Base-by-base conservation (phyloP, 2,113 vertebrate species). In the Charina bottae region DNA sequence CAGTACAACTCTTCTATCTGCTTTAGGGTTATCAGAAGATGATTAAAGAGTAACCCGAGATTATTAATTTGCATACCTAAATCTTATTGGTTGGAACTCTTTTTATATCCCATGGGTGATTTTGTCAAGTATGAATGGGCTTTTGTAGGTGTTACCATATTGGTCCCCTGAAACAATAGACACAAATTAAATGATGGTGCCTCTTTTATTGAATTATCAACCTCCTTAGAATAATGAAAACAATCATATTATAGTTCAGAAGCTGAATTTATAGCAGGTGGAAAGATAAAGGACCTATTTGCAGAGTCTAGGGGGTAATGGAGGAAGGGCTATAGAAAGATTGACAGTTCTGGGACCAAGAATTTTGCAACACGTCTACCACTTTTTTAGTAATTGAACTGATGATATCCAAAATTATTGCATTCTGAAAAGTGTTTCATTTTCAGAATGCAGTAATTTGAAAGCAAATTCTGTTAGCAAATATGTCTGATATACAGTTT, bases 311-410 rank as follows among this genome's bases (percentile, higher is more conserved):
- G 46, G 17, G 17, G 11, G 11, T 68, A 24, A 58, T 85, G 12
- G 53, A 24, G 42, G 13, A 78, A 53, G 8, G 4, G 55, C 49
- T 9, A 24, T 1, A 33, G 37, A n/a, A 84, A 42, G 9, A 28
- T 83, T 55, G 37, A n/a, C 64, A 87, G 78, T 78, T 17, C 13
- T 46, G 78, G 7, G 55, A 11, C 21, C 5, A 64, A 42, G 19
- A 56, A 17, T 83, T 42, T 23, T 33, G 56, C 49, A 2, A 26
- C 4, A 68, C 21, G 1, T 78, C 7, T 85, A 85, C 62, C 42
- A 37, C n/a, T 8, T 62, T 56, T 92, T 92, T n/a, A 85, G 84
- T 59, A 92, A 91, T 68, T 91, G 90, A 91, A 85, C 84, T 23
- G n/a, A 88, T 83, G 87, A 64, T 42, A 89, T 28, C 83, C 58